Evolutionary conservation across 1,140 invertebrate species (phyloP).

Genomic region (Lethocerus indicus): DNA sequence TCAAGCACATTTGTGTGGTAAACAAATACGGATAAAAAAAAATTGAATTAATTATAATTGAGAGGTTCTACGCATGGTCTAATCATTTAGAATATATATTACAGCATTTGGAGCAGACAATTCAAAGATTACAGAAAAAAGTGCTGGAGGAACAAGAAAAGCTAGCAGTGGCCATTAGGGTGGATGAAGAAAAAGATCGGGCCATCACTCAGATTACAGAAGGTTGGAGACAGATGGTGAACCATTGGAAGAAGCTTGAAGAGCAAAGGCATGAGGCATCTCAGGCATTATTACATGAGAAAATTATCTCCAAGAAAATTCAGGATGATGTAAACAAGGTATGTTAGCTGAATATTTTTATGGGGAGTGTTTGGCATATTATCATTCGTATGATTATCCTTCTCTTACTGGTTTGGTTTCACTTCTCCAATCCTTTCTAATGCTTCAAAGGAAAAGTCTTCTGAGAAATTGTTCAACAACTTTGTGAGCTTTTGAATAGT

Average conservation of each 20-base stretch:
- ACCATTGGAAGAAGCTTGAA: conserved; percentile 26
- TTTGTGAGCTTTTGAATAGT: too few relatives aligned
- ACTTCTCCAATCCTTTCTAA: too few relatives aligned
- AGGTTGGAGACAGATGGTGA: conserved; percentile 31
- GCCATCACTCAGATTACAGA: conserved; percentile 42
- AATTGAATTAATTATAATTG: too few relatives aligned
- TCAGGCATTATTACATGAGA: conserved; percentile 21
- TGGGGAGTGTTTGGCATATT: too few relatives aligned
- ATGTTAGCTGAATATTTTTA: not conserved
- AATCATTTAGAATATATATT: too few relatives aligned
- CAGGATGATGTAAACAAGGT: conserved; percentile 17
- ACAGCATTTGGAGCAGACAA: conserved; percentile 58
- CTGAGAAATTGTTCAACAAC: too few relatives aligned
- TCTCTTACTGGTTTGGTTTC: too few relatives aligned
- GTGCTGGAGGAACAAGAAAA: conserved; percentile 59
- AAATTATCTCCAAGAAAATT: conserved; percentile 8
- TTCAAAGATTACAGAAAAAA: conserved; percentile 51
- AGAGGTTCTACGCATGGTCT: too few relatives aligned
- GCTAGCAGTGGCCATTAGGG: conserved; percentile 52
- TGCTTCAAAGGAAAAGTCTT: too few relatives aligned
- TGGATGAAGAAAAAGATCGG: conserved; percentile 53
- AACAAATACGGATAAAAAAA: too few relatives aligned
- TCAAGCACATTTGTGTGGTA: too few relatives aligned
- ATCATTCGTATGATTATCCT: too few relatives aligned
- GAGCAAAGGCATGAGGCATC: conserved; percentile 24